Conservation (phyloP, 1,140 invertebrate species). For the Drosophila yakuba region DNA sequence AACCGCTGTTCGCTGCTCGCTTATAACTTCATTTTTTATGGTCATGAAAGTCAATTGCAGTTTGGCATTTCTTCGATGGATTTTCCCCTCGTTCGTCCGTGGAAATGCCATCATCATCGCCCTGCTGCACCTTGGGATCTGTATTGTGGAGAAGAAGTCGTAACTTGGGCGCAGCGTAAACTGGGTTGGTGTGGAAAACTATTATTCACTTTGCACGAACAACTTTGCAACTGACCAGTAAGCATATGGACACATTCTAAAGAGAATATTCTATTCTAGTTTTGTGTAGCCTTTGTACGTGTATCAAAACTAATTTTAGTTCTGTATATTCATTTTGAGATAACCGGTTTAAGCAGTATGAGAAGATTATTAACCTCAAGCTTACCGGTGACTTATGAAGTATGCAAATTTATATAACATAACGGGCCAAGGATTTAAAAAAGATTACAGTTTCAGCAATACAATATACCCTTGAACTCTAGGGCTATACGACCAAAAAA, state of each 20-base stretch:
- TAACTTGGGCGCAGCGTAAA: slow-evolving; percentile 22
- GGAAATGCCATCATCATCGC: slow-evolving; percentile 49
- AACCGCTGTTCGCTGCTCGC: slow-evolving; percentile 59
- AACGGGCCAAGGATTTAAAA: too few relatives aligned
- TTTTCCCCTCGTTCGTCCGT: slow-evolving; percentile 36
- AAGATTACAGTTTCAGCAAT: too few relatives aligned
- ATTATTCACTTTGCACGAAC: too few relatives aligned
- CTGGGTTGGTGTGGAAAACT: slow-evolving; percentile 9
- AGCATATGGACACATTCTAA: too few relatives aligned
- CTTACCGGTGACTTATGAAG: too few relatives aligned
- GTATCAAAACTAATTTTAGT: background rate
- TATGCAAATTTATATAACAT: too few relatives aligned
- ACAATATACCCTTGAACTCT: background rate
- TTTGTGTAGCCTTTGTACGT: too few relatives aligned
- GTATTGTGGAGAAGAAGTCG: slow-evolving; percentile 40
- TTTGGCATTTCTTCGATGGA: slow-evolving; percentile 78
- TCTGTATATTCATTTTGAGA: background rate
- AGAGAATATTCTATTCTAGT: too few relatives aligned
- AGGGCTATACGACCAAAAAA: too few relatives aligned
- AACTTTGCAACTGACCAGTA: too few relatives aligned
- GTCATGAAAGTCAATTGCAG: slow-evolving; percentile 82
- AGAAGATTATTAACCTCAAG: too few relatives aligned
- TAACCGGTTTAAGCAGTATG: background rate
- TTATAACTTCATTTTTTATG: slow-evolving; percentile 82
- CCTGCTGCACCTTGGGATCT: slow-evolving; percentile 6